Evolutionary conservation across 2,888 invertebrate species (phyloP).

Genomic region (Thymelicus acteon): DNA sequence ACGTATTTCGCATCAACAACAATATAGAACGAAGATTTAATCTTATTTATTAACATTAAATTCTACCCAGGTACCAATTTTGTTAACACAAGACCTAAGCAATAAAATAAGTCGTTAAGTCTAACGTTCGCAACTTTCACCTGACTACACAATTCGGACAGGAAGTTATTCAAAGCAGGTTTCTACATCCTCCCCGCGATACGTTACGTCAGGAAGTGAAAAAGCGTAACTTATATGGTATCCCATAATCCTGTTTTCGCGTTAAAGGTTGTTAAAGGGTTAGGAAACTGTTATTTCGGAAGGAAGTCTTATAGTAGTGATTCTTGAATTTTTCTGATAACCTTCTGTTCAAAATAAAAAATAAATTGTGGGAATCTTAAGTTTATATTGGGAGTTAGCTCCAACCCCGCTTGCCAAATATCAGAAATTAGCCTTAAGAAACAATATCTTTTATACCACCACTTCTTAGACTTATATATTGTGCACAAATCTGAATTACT

Average conservation of each 20-base stretch:
- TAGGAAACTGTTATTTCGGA: conserved; percentile 10
- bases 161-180: conserved; percentile 31
- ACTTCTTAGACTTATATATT: too few relatives aligned
- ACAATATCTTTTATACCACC: too few relatives aligned
- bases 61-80: background rate
- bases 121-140: conserved; percentile 19
- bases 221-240: conserved; percentile 29
- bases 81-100: background rate
- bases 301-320: background rate
- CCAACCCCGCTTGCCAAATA: too few relatives aligned
- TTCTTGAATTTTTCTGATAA: background rate
- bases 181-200: conserved; percentile 17
- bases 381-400: too few relatives aligned
- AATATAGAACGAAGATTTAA: background rate
- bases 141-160: conserved; percentile 9
- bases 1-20: too few relatives aligned
- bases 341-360: background rate
- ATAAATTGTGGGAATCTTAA: too few relatives aligned
- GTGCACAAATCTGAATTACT: too few relatives aligned
- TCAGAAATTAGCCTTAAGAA: too few relatives aligned
- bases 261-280: background rate
- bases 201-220: conserved; percentile 13
- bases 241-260: conserved; percentile 14
- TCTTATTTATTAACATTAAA: background rate
- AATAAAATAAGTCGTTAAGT: conserved; percentile 3